These are phyloP conservation scores for Mythimna pallens DNA, from an alignment of 2,888 invertebrate genomes.

Conservation along the genomic window DNA sequence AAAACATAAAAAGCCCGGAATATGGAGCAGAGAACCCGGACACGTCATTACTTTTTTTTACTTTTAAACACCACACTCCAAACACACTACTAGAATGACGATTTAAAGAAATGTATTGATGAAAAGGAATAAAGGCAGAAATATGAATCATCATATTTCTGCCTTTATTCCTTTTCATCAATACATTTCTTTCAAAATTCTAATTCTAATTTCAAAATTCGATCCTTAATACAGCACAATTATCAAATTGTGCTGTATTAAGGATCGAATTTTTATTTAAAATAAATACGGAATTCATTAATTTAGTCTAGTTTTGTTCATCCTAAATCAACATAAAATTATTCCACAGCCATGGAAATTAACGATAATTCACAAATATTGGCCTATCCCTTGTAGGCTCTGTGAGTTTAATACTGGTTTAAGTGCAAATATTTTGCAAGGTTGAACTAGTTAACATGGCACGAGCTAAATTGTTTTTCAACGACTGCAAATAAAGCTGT, in stretches of 20 bases:
- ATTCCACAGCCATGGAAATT: background rate
- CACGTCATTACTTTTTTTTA: no score
- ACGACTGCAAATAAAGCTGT: conserved; percentile 24
- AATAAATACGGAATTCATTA: background rate
- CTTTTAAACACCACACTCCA: no score
- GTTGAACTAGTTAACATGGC: conserved; percentile 27
- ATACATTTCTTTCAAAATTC: no score
- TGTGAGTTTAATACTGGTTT: conserved; percentile 17
- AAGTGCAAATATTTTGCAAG: conserved; percentile 38
- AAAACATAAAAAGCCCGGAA: no score
- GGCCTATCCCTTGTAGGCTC: background rate
- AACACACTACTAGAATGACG: no score
- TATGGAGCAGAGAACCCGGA: no score
- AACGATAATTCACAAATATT: conserved; percentile 24
- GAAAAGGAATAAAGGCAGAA: no score
- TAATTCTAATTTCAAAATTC: no score
- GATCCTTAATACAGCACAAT: no score
- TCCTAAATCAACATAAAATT: background rate
- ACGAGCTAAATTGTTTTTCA: conserved; percentile 39
- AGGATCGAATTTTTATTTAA: background rate
- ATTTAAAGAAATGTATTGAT: no score
- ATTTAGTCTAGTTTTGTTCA: background rate
- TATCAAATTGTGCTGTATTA: background rate
- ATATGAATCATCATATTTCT: no score
- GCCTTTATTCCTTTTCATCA: no score